Percentiles rank a stretch among this genome's conserved stretches.
phyloP scores from a whole-genome alignment of 2,888 invertebrate species.

The Eumacrocentrus americanus region DNA sequence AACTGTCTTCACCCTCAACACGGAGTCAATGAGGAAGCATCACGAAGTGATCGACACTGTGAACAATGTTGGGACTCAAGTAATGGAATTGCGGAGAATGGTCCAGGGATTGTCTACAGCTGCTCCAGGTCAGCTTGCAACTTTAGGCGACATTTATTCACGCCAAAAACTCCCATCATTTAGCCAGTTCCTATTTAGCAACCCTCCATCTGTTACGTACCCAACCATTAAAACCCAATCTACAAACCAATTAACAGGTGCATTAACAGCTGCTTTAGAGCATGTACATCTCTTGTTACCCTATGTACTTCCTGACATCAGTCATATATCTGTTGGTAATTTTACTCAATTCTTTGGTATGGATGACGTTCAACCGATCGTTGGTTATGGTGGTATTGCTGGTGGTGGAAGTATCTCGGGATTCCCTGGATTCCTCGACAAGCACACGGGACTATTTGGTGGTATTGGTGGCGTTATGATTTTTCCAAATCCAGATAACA shows the following conservation, averaged over 20 bases:
- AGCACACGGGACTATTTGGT: conserved; percentile 3
- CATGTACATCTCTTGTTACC: no score
- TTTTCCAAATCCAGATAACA: background rate
- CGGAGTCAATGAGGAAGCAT: background rate
- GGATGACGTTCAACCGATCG: no score
- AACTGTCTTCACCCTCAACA: background rate
- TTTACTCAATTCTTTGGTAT: no score
- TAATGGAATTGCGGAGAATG: background rate
- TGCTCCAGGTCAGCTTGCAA: conserved; percentile 1
- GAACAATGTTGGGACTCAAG: background rate
- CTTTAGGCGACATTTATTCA: background rate
- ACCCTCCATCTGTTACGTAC: no score
- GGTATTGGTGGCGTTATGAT: conserved; percentile 14
- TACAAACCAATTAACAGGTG: no score
- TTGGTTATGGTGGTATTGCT: background rate
- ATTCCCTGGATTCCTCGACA: background rate
- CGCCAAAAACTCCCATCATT: no score
- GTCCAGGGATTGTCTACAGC: background rate
- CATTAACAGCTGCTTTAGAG: no score
- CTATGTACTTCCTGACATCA: no score
- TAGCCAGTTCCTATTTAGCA: no score
- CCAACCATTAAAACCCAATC: no score
- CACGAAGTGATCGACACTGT: background rate
- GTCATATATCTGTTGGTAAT: no score
- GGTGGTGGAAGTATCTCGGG: background rate